Evolutionary conservation across 2,888 invertebrate genomes (phyloP).

Genomic region (Alloscopus bannaensis): DNA sequence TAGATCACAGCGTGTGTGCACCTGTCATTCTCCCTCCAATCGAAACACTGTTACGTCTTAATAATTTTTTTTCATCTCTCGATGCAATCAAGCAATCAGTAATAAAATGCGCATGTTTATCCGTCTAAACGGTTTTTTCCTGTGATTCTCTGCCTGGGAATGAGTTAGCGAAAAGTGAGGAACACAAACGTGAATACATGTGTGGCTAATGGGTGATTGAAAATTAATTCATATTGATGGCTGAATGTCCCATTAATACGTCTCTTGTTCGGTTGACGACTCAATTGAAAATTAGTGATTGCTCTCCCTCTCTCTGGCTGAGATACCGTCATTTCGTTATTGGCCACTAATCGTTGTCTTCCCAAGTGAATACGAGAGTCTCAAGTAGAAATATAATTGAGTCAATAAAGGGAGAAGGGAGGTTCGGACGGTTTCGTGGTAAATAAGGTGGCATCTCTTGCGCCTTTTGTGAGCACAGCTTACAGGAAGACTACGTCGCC

Average conservation of each 20-base stretch:
- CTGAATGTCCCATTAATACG: conserved; percentile 56
- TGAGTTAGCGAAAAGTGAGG: conserved; percentile 46
- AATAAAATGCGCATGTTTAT: neutral
- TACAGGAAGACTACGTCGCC: too few relatives aligned
- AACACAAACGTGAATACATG: neutral
- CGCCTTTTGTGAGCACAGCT: too few relatives aligned
- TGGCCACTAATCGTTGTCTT: conserved; percentile 42
- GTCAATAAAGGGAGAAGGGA: too few relatives aligned
- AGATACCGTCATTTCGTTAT: conserved; percentile 36
- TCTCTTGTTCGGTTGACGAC: conserved; percentile 13
- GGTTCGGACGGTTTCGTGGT: too few relatives aligned
- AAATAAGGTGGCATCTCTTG: too few relatives aligned
- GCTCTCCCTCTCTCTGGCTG: neutral
- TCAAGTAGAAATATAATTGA: conserved; percentile 44
- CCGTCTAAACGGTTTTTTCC: too few relatives aligned
- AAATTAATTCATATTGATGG: conserved; percentile 64
- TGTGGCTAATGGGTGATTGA: conserved; percentile 54
- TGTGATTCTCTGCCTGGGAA: too few relatives aligned
- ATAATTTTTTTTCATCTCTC: conserved; percentile 3
- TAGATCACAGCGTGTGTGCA: conserved; percentile 59
- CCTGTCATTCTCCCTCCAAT: conserved; percentile 48
- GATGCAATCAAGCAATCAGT: neutral
- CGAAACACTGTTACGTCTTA: conserved; percentile 6
- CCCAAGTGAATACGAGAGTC: conserved; percentile 29
- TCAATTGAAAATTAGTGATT: conserved; percentile 48